phyloP scores from a whole-genome alignment of 2,888 invertebrate genomes.

The Euclidia mi region DNA sequence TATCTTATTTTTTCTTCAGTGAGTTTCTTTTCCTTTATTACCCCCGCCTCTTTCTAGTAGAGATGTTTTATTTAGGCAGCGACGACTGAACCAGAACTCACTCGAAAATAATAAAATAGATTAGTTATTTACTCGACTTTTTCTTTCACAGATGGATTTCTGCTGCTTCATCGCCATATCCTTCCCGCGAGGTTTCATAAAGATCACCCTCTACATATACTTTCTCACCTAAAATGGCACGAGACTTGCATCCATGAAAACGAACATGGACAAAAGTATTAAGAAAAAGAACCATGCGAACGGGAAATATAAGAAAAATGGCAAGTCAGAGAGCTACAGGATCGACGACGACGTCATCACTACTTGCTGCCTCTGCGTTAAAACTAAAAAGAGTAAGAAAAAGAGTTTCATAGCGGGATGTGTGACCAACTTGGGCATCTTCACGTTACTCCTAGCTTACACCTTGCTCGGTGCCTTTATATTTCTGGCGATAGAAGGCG shows the following conservation, averaged over 20 bases:
- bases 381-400: constrained; percentile 85
- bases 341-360: constrained; percentile 79
- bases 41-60: constrained; percentile 74
- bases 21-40: constrained; percentile 66
- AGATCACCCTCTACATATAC: constrained; percentile 32
- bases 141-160: constrained; percentile 65
- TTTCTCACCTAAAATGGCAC: constrained; percentile 35
- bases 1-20: constrained; percentile 55
- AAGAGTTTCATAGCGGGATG: constrained; percentile 91
- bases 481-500: constrained; percentile 95
- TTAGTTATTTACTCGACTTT: constrained; percentile 40
- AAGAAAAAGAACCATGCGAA: constrained; percentile 85
- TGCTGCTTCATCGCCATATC: constrained; percentile 35
- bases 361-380: constrained; percentile 86
- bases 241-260: constrained; percentile 44
- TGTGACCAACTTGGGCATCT: constrained; percentile 95
- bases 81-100: constrained; percentile 45
- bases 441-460: constrained; percentile 94
- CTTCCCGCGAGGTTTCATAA: constrained; percentile 32
- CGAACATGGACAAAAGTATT: constrained; percentile 81
- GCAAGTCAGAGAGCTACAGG: constrained; percentile 77
- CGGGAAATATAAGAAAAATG: constrained; percentile 85
- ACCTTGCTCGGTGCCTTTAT: constrained; percentile 94
- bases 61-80: constrained; percentile 68
- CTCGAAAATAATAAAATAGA: constrained; percentile 47